Evolutionary conservation across 2,797 vertebrate species (phyloP), one percentile per base, ranked within the genome.

Genomic region (Cottoperca gobio): DNA sequence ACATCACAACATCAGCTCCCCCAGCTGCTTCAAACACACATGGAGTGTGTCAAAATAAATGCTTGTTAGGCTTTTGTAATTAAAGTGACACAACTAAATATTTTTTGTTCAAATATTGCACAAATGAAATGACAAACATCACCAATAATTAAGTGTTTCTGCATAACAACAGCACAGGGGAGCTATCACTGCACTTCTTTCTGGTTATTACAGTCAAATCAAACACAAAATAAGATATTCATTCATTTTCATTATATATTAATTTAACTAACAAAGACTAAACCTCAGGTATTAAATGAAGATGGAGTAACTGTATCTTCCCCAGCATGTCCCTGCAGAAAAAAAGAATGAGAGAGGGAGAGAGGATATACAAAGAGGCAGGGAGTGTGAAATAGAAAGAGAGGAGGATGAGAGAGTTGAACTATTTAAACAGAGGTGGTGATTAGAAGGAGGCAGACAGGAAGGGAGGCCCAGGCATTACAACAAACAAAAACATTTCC

Each of bases 401-500:
- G 69, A 61, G 21, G 9, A 48, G 43, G 39, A 40, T 13, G 33
- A 50, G 24, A 33, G 45, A 53, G 35, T 6, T 26, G 57, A 48
- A 71, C 28, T 54, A 70, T 81, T 55, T 45, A 57, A 80, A 39
- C 12, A 42, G 37, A 8, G 39, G 42, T 62, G 16, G 71, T 85
- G 71, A 80, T 86, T 84, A 78, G 60, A 42, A 40, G 67, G 61
- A 70, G 64, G 70, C 66, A 63, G 61, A 42, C 62, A 63, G 85
- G 73, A 78, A 64, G 75, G 70, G 49, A 72, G 66, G 70, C 9
- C 16, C 45, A 12, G 45, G 33, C 49, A 72, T 77, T 79, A 81
- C 46, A 55, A 35, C 50, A 77, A 84, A 83, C 65, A 78, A 72
- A 78, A 62, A 76, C 28, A 78, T 71, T 70, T 81, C 65, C 33